phyloP scores from a whole-genome alignment of 2,888 invertebrate species.

The Melieria crassipennis region DNA sequence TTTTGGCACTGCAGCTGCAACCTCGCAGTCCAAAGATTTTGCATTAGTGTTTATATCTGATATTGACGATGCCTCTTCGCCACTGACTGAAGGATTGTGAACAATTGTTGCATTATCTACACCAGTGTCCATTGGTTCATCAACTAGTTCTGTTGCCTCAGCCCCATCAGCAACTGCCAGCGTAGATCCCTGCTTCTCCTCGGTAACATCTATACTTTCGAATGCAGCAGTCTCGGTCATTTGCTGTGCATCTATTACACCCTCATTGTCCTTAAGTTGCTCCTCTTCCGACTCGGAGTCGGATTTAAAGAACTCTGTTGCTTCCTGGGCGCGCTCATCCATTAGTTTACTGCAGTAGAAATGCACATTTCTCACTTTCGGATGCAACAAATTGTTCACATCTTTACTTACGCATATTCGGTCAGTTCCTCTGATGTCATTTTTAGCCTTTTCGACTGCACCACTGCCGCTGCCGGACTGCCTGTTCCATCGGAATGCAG shows the following conservation, averaged over 20 bases:
- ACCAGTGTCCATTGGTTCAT: background rate
- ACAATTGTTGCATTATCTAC: background rate
- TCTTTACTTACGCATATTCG: conserved; percentile 70
- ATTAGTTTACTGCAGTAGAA: conserved; percentile 69
- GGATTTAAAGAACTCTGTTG: conserved; percentile 80
- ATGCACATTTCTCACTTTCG: background rate
- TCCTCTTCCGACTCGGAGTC: conserved; percentile 65
- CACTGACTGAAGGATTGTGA: background rate
- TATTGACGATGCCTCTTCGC: background rate
- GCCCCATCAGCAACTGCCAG: background rate
- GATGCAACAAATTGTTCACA: background rate
- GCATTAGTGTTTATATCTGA: background rate
- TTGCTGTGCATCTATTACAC: conserved; percentile 2
- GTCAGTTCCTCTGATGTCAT: conserved; percentile 75
- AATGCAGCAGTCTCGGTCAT: background rate
- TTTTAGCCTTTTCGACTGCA: conserved; percentile 67
- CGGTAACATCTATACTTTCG: background rate
- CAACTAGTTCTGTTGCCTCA: background rate
- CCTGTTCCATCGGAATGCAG: conserved; percentile 37
- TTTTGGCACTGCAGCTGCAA: conserved; percentile 13
- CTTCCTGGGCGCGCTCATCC: conserved; percentile 78
- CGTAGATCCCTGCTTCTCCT: background rate
- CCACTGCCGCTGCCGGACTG: conserved; percentile 46
- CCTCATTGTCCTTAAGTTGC: conserved; percentile 38
- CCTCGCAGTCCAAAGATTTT: background rate